Conservation (phyloP, 1,140 invertebrate species). For the Solenopsis fugax region DNA sequence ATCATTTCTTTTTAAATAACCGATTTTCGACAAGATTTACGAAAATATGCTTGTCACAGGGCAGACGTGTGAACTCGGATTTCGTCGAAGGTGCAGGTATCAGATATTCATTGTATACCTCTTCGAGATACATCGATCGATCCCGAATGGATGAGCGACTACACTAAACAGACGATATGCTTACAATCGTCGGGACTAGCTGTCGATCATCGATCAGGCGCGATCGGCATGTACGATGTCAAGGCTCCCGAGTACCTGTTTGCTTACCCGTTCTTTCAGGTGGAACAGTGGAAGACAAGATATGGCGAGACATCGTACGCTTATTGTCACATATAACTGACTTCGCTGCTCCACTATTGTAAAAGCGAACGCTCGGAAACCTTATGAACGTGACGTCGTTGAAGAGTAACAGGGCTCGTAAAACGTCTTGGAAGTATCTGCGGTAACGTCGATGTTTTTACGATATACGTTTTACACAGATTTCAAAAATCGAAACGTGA, state of each 20-base stretch:
- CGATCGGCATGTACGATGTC: conserved; percentile 29
- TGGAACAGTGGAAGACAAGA: conserved; percentile 27
- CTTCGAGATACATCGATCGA: conserved; percentile 44
- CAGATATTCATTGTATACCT: conserved; percentile 19
- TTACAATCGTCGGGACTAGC: conserved; percentile 31
- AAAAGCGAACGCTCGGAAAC: conserved; percentile 19
- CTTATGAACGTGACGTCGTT: not conserved
- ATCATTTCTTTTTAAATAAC: not conserved
- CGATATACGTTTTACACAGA: not conserved
- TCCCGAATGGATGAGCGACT: conserved; percentile 42
- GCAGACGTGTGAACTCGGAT: not conserved
- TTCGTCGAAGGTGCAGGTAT: conserved; percentile 41
- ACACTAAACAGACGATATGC: conserved; percentile 5
- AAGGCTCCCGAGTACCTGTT: conserved; percentile 17
- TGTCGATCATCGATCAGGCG: conserved; percentile 43
- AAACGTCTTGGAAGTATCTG: conserved; percentile 46
- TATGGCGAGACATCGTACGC: conserved; percentile 2
- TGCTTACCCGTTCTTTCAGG: not conserved
- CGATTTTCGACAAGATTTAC: conserved; percentile 15
- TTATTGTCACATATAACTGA: conserved; percentile 31
- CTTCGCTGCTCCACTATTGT: conserved; percentile 31
- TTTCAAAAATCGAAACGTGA: not conserved
- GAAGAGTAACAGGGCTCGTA: conserved; percentile 38
- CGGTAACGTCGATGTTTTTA: conserved; percentile 4
- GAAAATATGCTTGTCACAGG: conserved; percentile 3